phyloP scores from a whole-genome alignment of 1,140 invertebrate genomes.

The Melanaphis sacchari region DNA sequence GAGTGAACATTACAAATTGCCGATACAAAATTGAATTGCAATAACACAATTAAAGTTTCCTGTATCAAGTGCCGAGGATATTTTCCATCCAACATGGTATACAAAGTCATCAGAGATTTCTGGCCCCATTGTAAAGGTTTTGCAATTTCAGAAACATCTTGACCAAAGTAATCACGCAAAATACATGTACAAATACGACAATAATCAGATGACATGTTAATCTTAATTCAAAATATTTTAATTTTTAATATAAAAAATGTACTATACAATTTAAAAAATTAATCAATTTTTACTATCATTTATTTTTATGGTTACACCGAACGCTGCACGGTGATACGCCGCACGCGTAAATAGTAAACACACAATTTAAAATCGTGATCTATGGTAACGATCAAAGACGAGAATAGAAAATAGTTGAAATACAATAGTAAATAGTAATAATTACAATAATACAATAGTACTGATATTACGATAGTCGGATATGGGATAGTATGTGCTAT shows the following conservation, averaged over 20 bases:
- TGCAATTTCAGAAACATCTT: constrained; percentile 46
- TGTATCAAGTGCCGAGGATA: constrained; percentile 10
- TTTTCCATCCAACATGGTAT: constrained; percentile 37
- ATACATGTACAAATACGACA: constrained; percentile 49
- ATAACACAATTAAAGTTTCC: constrained; percentile 38
- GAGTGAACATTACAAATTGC: constrained; percentile 49
- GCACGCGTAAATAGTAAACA: too few species aligned
- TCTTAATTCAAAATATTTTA: not conserved
- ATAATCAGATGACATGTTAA: constrained; percentile 39
- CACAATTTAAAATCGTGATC: too few species aligned
- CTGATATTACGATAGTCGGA: too few species aligned
- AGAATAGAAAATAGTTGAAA: too few species aligned
- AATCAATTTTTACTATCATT: not conserved
- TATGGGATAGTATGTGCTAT: too few species aligned
- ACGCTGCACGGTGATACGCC: too few species aligned
- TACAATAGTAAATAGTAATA: too few species aligned
- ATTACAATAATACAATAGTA: too few species aligned
- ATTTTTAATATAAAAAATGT: not conserved
- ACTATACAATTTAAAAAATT: not conserved
- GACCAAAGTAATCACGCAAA: constrained; percentile 46
- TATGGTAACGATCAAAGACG: too few species aligned
- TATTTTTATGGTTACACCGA: too few species aligned
- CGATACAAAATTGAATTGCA: constrained; percentile 51
- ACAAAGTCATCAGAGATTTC: constrained; percentile 27
- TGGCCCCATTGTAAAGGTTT: constrained; percentile 49